phyloP scores from a whole-genome alignment of 2,797 vertebrate species.

The Nyctibius grandis region DNA sequence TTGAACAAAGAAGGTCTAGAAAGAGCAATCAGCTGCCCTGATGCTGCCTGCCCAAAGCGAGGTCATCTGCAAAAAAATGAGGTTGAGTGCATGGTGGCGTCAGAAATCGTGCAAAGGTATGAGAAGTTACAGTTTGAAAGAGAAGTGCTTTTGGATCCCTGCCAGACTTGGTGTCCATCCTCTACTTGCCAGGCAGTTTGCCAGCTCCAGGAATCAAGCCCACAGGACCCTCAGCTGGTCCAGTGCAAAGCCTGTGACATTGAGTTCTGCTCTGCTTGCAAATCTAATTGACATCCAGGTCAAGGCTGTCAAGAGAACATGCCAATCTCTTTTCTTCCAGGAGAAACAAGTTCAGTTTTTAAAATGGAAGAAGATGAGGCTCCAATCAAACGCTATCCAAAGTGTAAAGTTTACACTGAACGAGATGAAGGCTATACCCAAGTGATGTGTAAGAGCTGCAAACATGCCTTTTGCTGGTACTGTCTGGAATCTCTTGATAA shows the following conservation, averaged over 20 bases:
- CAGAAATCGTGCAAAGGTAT: slow-evolving; percentile 96
- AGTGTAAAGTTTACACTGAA: slow-evolving; percentile 98
- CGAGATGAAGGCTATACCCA: slow-evolving; percentile 97
- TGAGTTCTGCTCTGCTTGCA: slow-evolving; percentile 96
- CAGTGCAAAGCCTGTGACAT: slow-evolving; percentile 89
- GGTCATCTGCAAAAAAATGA: slow-evolving; percentile 95
- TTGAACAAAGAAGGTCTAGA: slow-evolving; percentile 97
- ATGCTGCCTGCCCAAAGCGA: slow-evolving; percentile 93
- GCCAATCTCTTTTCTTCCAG: slow-evolving; percentile 90
- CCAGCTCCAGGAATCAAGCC: slow-evolving; percentile 88
- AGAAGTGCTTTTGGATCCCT: slow-evolving; percentile 97
- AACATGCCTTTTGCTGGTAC: slow-evolving; percentile 99
- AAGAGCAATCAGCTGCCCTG: slow-evolving; percentile 96
- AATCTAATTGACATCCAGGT: slow-evolving; percentile 93
- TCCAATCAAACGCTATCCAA: slow-evolving; percentile 97
- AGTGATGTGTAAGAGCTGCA: slow-evolving; percentile 99
- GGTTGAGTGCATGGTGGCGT: slow-evolving; percentile 97
- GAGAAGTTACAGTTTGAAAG: slow-evolving; percentile 97
- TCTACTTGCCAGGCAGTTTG: slow-evolving; percentile 96
- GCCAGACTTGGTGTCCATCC: slow-evolving; percentile 96
- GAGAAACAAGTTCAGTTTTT: slow-evolving; percentile 83
- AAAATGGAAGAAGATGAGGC: slow-evolving; percentile 83
- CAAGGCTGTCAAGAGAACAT: slow-evolving; percentile 90
- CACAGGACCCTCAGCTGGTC: slow-evolving; percentile 88
- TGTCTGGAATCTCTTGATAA: slow-evolving; percentile 97